Base-by-base conservation (phyloP, 2,888 invertebrate species). In the Hydrotaea diabolus region DNA sequence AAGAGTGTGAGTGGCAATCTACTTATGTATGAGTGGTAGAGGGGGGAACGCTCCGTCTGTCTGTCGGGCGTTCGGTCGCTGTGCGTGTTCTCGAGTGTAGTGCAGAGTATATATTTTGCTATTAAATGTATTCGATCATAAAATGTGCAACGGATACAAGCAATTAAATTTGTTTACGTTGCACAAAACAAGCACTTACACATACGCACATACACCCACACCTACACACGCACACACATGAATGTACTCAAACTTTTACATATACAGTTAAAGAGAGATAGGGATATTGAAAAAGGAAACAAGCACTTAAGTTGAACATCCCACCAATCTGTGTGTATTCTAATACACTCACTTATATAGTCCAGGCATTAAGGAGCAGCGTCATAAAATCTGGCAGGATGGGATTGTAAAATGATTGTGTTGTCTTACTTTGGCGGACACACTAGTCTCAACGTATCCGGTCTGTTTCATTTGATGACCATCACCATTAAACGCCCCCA, bases 101-200 rank as follows among this genome's bases (percentile, higher is more conserved):
- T 31, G 31, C 31, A 69, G 83, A 71, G 77, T 77, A 39, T 77
- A n/a, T n/a, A 77, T 80, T 86, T 75, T 74, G 83, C 83, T 85
- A 86, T 83, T 85, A 83, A 86, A 85, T 84, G 86, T 84, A 86
- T 86, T 86, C 87, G 86, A 87, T 87, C 86, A 86, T 87, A 87
- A 87, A 87, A 87, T 85, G 87, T 83, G 85, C 84, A 86, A 87
- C 85, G 86, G 86, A 87, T 86, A 86, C 86, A 85, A 87, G 87
- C 87, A 87, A 87, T 87, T 87, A 87, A 86, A 87, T 84, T 85
- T 85, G 87, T 85, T 87, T 85, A 84, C 80, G 81, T 85, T 86
- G 83, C 80, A 85, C 85, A 85, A 86, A 82, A 80, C 75, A 83
- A 73, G 73, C 73, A 77, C 23, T 66, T 31, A 59, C 17, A 57